Base-by-base conservation (phyloP, 2,797 vertebrate genomes). In the Siniperca obscura region DNA sequence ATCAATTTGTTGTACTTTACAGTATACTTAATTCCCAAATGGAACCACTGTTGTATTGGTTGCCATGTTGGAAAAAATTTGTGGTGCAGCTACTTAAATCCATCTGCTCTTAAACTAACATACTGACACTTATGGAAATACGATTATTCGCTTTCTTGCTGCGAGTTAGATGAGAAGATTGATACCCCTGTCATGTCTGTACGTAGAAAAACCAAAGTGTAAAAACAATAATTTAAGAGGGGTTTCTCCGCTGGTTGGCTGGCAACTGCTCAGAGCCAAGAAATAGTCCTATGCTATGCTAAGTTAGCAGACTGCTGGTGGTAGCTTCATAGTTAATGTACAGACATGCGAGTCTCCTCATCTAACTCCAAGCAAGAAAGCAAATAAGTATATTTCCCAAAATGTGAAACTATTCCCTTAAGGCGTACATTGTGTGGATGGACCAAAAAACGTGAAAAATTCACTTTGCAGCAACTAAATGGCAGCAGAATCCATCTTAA, bases 401-500 rank as follows among this genome's bases (percentile, higher is more conserved):
- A 50, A 57, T 25, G 17, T 13, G 2, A 6, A 66, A n/a, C 17
- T 50, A 2, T 69, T 38, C n/a, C 10, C 57, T 46, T 40, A 3
- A 74, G 17, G 5, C 55, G 5, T 44, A 11, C 14, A 7, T 60
- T n/a, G 22, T 25, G 19, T 40, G 10, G 14, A 70, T 56, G 11
- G 7, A 53, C 34, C 34, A 48, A 25, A 50, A 59, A 44, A 73
- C 21, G 48, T 57, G n/a, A n/a, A 50, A 19, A 57, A 67, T n/a
- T 84, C 27, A 21, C 48, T 53, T 55, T 12, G 27, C 73, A 57
- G 71, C 4, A n/a, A 48, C 76, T 56, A 21, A 80, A n/a, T 68
- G 55, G 70, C 76, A 73, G 80, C 69, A 82, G 57, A 82, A 76
- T 81, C 55, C 7, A 36, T 36, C 36, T 36, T 36, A 5, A 36